Conservation (phyloP, 2,888 invertebrate genomes). For the Eupithecia subfuscata region DNA sequence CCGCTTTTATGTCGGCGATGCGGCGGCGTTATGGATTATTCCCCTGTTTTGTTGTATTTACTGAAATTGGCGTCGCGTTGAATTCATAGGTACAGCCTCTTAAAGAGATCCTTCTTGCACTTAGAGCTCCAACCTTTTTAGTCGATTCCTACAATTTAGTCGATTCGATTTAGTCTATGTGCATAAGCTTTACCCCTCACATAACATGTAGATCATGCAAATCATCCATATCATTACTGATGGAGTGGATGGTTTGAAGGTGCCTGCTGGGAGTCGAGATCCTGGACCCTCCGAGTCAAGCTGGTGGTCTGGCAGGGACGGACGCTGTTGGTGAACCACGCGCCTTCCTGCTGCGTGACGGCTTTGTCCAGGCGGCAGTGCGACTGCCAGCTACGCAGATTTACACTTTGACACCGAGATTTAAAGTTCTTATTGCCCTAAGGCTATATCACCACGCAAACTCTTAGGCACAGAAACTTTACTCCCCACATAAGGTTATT, state of each 20-base stretch:
- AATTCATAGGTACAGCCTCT: neutral
- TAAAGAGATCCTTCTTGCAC: neutral
- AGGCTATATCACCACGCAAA: neutral
- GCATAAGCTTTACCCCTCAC: neutral
- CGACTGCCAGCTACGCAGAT: conserved; percentile 62
- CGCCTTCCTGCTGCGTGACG: conserved; percentile 68
- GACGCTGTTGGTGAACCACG: conserved; percentile 62
- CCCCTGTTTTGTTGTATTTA: conserved; percentile 47
- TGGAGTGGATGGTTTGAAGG: conserved; percentile 39
- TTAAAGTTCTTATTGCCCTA: neutral
- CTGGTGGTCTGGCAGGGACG: conserved; percentile 64
- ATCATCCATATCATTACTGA: conserved; percentile 35
- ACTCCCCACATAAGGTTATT: neutral
- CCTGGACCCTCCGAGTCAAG: conserved; percentile 56
- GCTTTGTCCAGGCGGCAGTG: conserved; percentile 62
- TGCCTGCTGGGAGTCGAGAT: conserved; percentile 48
- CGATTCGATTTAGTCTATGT: neutral
- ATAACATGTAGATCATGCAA: conserved; percentile 15
- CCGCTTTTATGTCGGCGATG: conserved; percentile 49
- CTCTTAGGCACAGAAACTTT: neutral
- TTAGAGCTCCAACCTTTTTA: neutral
- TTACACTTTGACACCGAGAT: conserved; percentile 21
- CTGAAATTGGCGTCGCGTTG: conserved; percentile 9
- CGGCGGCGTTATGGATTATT: conserved; percentile 42
- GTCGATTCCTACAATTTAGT: neutral